Evolutionary conservation across 2,888 invertebrate species (phyloP).

Genomic region (Cantharis flavilabris): DNA sequence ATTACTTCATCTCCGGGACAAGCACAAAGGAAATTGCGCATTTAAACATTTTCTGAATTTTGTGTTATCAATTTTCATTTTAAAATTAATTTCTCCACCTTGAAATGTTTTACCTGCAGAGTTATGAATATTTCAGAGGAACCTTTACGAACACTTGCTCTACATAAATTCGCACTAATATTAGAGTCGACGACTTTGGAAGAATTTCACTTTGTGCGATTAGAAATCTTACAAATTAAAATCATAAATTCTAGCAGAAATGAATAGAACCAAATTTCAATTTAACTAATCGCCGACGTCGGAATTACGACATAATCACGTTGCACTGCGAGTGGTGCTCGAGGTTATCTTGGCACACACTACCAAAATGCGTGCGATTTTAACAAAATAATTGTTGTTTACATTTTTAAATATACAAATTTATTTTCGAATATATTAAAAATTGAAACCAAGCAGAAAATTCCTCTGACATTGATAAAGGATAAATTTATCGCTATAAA

Average conservation of each 20-base stretch:
- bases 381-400: background rate
- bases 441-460: background rate
- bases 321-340: background rate
- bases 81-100: background rate
- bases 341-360: background rate
- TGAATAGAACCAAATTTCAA: background rate
- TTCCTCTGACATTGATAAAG: background rate
- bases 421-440: background rate
- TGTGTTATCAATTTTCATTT: background rate
- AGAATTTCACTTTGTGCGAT: background rate
- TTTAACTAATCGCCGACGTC: background rate
- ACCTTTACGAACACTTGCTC: background rate
- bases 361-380: background rate
- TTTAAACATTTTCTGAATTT: constrained; percentile 5
- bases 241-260: background rate
- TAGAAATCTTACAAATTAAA: background rate
- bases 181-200: background rate
- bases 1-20: constrained; percentile 25
- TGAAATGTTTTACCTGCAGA: background rate
- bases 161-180: background rate
- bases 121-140: background rate
- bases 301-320: background rate
- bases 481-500: background rate
- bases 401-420: background rate
- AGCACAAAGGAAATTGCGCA: constrained; percentile 8